Evolutionary conservation across 2,888 invertebrate species (phyloP).

Genomic region (Tyria jacobaeae): DNA sequence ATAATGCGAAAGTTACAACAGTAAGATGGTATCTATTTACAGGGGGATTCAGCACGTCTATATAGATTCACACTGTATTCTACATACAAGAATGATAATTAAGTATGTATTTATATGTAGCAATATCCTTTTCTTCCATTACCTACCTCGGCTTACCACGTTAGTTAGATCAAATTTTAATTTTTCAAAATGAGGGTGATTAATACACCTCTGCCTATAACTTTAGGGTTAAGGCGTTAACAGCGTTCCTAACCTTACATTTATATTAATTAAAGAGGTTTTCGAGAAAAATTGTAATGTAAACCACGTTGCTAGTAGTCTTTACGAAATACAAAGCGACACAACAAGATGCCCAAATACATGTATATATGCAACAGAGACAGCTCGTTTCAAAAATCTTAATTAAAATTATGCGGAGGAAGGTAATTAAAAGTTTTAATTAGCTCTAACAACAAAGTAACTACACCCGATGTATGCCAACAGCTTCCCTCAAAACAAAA

Average conservation of each 20-base stretch:
- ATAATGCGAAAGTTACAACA: too few species aligned
- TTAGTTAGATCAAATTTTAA: too few species aligned
- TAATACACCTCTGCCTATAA: too few species aligned
- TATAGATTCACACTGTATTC: too few species aligned
- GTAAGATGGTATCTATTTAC: too few species aligned
- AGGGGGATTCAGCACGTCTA: too few species aligned
- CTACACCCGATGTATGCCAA: conserved; percentile 17
- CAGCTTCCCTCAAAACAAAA: conserved; percentile 16
- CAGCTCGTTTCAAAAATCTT: conserved; percentile 13
- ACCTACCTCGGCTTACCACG: too few species aligned
- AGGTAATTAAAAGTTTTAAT: conserved; percentile 26
- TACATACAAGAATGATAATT: too few species aligned
- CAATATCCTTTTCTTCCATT: too few species aligned
- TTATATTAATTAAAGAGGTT: background rate
- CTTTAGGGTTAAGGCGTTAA: too few species aligned
- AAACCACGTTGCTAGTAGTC: background rate
- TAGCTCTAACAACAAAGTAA: conserved; percentile 17
- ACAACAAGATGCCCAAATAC: background rate
- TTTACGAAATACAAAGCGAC: background rate
- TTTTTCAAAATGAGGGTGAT: too few species aligned
- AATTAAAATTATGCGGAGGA: conserved; percentile 13
- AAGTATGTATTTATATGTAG: too few species aligned
- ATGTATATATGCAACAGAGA: background rate
- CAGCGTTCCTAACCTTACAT: background rate
- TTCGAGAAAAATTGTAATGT: background rate